Evolutionary conservation across 2,888 invertebrate species (phyloP).

Genomic region (Dasypogon diadema): DNA sequence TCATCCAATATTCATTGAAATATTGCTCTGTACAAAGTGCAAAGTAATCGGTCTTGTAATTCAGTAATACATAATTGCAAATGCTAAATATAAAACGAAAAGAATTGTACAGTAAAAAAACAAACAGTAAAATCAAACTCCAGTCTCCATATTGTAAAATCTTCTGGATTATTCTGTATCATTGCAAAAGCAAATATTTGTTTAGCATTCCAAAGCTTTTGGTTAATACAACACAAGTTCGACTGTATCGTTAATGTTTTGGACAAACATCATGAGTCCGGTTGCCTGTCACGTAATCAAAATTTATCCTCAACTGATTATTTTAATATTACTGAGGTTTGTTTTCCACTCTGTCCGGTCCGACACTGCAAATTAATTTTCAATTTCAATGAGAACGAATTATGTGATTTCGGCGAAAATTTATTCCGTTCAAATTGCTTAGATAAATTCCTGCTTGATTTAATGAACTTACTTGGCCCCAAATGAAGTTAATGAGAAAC

Average conservation of each 20-base stretch:
- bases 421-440: too few relatives aligned
- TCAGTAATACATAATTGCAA: too few relatives aligned
- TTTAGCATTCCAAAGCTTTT: constrained; percentile 1
- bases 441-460: too few relatives aligned
- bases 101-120: not conserved
- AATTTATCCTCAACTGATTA: not conserved
- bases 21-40: too few relatives aligned
- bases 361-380: constrained; percentile 3
- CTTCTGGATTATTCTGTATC: not conserved
- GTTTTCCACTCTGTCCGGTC: constrained; percentile 1
- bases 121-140: not conserved
- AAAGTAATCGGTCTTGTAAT: too few relatives aligned
- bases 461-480: too few relatives aligned
- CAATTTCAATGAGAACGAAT: too few relatives aligned
- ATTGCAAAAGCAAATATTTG: not conserved
- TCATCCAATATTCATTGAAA: too few relatives aligned
- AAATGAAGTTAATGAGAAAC: too few relatives aligned
- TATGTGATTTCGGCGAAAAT: too few relatives aligned
- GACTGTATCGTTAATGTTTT: constrained; percentile 8
- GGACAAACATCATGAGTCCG: constrained; percentile 8
- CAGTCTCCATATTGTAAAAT: not conserved
- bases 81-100: not conserved
- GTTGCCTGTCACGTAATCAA: constrained; percentile 18
- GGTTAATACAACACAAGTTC: not conserved
- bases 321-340: constrained; percentile 15